Evolutionary conservation across 2,888 invertebrate genomes (phyloP).

Genomic region (Mythimna impura): DNA sequence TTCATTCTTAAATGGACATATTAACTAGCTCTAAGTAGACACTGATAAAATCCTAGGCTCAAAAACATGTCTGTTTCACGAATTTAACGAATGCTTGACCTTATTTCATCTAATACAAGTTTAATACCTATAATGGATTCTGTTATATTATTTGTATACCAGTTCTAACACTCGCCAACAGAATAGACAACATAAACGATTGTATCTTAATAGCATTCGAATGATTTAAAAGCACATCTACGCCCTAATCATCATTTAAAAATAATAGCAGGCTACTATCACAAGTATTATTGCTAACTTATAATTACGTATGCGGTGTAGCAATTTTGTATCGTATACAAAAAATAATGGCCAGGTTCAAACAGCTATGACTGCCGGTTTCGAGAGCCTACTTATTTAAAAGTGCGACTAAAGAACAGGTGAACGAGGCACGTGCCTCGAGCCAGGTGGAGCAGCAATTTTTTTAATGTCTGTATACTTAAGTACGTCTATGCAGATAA

Average conservation of each 20-base stretch:
- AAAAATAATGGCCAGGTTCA: constrained; percentile 73
- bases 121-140: constrained; percentile 30
- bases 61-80: constrained; percentile 11
- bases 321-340: constrained; percentile 67
- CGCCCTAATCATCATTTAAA: constrained; percentile 53
- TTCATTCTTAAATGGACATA: too few relatives aligned
- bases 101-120: constrained; percentile 41
- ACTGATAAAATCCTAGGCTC: constrained; percentile 3
- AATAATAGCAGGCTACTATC: constrained; percentile 54
- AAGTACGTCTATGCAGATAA: constrained; percentile 66
- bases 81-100: constrained; percentile 26
- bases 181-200: constrained; percentile 22
- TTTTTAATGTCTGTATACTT: constrained; percentile 71
- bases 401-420: constrained; percentile 77
- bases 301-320: constrained; percentile 59
- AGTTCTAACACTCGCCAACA: constrained; percentile 27
- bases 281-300: constrained; percentile 47
- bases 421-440: constrained; percentile 83
- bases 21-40: too few relatives aligned
- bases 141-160: constrained; percentile 46
- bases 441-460: constrained; percentile 76
- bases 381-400: constrained; percentile 70
- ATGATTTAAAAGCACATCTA: constrained; percentile 53
- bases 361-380: constrained; percentile 63
- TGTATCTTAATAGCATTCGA: constrained; percentile 43